Conservation (phyloP, 2,113 vertebrate species). For the Notothenia rossii region DNA sequence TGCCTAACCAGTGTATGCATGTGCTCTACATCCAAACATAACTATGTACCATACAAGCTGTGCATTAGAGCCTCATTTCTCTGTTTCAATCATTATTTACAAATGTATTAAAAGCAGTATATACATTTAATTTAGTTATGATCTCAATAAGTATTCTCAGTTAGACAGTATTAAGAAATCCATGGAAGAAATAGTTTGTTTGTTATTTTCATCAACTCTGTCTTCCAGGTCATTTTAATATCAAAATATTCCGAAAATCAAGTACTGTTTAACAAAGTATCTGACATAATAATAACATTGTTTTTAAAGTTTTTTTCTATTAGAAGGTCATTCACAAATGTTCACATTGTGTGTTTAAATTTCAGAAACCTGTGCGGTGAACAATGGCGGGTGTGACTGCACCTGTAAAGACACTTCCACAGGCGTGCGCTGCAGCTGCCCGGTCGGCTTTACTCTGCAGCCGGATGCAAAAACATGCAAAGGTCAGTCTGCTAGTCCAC, state of each 20-base stretch:
- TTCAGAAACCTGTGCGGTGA: slow-evolving; percentile 95
- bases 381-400: slow-evolving; percentile 97
- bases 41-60: background rate
- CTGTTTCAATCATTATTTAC: background rate
- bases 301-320: too few species aligned
- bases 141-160: too few species aligned
- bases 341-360: slow-evolving; percentile 24
- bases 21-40: background rate
- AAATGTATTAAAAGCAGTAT: background rate
- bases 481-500: slow-evolving; percentile 83
- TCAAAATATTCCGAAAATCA: background rate
- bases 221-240: background rate
- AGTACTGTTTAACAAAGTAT: slow-evolving; percentile 10
- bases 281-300: background rate
- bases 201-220: background rate
- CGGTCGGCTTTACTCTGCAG: slow-evolving; percentile 94
- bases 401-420: slow-evolving; percentile 98
- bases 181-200: background rate
- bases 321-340: background rate
- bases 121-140: too few species aligned
- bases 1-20: background rate
- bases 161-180: background rate
- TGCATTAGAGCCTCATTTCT: background rate
- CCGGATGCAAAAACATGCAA: slow-evolving; percentile 96
- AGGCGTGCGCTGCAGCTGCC: slow-evolving; percentile 97